Conservation (phyloP, 2,888 invertebrate species). For the Resseliella maxima region DNA sequence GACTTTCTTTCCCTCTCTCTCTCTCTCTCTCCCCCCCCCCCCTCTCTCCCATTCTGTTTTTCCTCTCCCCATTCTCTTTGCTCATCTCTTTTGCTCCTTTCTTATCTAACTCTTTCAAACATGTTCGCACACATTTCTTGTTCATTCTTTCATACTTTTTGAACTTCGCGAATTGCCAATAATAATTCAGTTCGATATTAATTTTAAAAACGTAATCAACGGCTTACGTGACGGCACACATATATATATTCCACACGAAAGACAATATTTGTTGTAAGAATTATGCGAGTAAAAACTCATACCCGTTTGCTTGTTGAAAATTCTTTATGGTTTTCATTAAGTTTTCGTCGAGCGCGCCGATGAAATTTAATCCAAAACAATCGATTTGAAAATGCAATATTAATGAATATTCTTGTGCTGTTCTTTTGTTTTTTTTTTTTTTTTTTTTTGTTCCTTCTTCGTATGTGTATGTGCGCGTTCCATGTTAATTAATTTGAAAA, state of each 20-base stretch:
- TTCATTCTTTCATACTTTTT: too few species aligned
- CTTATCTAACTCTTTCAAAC: background rate
- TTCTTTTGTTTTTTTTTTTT: too few species aligned
- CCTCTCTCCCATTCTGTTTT: too few species aligned
- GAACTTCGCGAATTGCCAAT: constrained; percentile 39
- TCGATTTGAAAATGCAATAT: constrained; percentile 7
- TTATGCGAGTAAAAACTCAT: background rate
- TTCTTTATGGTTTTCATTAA: constrained; percentile 29
- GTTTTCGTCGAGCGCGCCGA: background rate
- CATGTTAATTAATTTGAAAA: constrained; percentile 31
- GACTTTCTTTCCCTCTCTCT: too few species aligned
- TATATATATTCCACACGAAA: background rate
- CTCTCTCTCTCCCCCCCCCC: background rate
- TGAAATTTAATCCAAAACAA: constrained; percentile 14
- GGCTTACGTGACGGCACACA: constrained; percentile 30
- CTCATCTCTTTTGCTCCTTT: too few species aligned
- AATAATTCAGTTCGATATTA: constrained; percentile 29
- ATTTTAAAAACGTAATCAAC: constrained; percentile 50
- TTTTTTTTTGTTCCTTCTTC: background rate
- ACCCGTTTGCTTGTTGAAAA: background rate
- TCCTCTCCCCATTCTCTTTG: too few species aligned
- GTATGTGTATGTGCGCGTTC: too few species aligned
- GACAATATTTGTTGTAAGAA: background rate
- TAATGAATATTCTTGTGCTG: background rate
- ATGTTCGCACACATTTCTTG: too few species aligned